A percentile compares a stretch with the other conserved stretches of the same genome.
These are phyloP conservation scores for Lottia gigantea DNA, from an alignment of 2,888 invertebrate species.

Conservation along the genomic window DNA sequence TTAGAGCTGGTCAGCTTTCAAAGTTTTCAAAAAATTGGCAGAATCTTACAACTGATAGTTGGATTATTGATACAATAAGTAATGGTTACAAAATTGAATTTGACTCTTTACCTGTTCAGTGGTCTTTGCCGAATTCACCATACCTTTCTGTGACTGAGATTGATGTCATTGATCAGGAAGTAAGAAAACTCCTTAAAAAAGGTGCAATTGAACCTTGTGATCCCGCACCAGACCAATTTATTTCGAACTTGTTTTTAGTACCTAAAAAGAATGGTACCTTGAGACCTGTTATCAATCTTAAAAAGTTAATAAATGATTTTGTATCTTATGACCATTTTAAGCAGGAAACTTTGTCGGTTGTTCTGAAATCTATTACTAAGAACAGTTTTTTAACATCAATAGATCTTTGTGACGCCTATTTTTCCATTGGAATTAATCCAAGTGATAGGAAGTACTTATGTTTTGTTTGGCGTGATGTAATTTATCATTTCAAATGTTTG, in stretches of 20 bases:
- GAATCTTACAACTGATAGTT: not conserved
- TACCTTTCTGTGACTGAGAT: not conserved
- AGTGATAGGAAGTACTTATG: not conserved
- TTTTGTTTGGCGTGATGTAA: not conserved
- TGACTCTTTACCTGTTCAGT: not conserved
- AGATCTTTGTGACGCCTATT: not conserved
- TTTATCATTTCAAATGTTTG: not conserved
- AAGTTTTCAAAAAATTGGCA: not conserved
- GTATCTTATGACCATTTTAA: not conserved
- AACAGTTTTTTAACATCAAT: not conserved
- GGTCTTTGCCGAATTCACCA: not conserved
- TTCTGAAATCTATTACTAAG: not conserved
- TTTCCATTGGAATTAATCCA: not conserved
- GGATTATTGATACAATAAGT: not conserved
- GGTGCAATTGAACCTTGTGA: not conserved
- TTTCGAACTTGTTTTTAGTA: not conserved
- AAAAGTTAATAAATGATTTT: no score
- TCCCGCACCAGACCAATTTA: not conserved
- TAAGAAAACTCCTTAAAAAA: not conserved
- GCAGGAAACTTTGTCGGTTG: not conserved
- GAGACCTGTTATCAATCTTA: no score
- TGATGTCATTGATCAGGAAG: not conserved
- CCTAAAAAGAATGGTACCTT: no score
- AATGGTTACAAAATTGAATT: not conserved
- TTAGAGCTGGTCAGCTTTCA: not conserved